Evolutionary conservation across 2,113 vertebrate genomes (phyloP), one percentile per base, ranked within the genome.

Genomic region (Hyla sarda): DNA sequence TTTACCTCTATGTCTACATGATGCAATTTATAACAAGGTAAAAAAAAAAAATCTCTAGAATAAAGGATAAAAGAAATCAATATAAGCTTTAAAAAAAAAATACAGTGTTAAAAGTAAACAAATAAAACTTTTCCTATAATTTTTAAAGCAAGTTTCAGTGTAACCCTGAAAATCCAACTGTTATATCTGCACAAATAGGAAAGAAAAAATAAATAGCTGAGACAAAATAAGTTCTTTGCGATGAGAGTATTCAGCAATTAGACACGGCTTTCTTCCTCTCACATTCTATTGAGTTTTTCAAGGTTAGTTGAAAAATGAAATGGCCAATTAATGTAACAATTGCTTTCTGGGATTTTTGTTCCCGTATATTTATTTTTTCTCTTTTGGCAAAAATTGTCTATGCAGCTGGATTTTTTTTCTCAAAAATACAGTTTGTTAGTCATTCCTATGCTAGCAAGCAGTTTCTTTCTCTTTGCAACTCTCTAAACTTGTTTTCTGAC

Each of bases 221-320:
- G 52, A 60, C 32, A 74, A 75, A 84, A 58, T 60, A 82, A 50
- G n/a, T 32, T 37, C 74, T 67, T 84, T 25, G 58, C 77, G 56
- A 77, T 77, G 58, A 77, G 90, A 90, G 90, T 89, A 89, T 90
- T 89, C 88, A 88, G 89, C 90, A 91, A 91, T 91, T 91, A 92
- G 88, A 85, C 58, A 48, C 54, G 56, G 54, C 25, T 89, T 90
- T 47, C 87, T 89, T 89, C 88, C 90, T 92, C 69, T 85, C 88
- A 88, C 87, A 87, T 90, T 89, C 92, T 91, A 90, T 90, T 90
- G 88, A 90, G 90, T 89, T 91, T 89, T 88, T 91, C 91, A 92
- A 91, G 92, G 91, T 91, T 91, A 89, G 90, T 91, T 89, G 88
- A 85, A 89, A 91, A 87, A 89, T 87, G 88, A 91, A 92, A 90